Evolutionary conservation across 1,140 invertebrate species (phyloP).

Genomic region (Linepithema humile): DNA sequence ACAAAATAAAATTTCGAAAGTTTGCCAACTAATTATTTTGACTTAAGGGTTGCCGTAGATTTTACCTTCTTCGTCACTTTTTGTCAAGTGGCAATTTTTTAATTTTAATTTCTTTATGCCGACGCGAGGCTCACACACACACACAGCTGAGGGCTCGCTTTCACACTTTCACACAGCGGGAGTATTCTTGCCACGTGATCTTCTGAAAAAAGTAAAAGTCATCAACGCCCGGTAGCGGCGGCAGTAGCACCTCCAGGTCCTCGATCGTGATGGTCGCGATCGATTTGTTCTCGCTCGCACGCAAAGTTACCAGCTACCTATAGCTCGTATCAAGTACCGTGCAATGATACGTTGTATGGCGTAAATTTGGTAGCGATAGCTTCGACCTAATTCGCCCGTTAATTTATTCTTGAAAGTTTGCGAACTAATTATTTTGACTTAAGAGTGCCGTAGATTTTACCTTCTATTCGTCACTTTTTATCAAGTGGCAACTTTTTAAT

Average conservation of each 20-base stretch:
- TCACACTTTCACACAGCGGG: constrained; percentile 38
- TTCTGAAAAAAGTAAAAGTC: constrained; percentile 53
- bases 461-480: too few species aligned
- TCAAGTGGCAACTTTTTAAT: too few species aligned
- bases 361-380: constrained; percentile 40
- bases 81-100: not conserved
- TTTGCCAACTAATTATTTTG: not conserved
- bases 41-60: too few species aligned
- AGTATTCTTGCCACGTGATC: constrained; percentile 36
- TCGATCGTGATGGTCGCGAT: constrained; percentile 50
- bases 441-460: too few species aligned
- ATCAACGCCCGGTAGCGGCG: constrained; percentile 44
- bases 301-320: constrained; percentile 51
- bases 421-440: too few species aligned
- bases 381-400: not conserved
- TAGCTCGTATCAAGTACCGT: constrained; percentile 42
- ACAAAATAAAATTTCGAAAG: not conserved
- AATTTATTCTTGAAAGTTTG: too few species aligned
- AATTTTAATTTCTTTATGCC: not conserved
- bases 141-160: not conserved
- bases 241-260: constrained; percentile 36
- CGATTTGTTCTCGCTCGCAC: constrained; percentile 51
- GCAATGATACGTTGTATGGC: constrained; percentile 43
- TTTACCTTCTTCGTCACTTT: too few species aligned
- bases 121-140: not conserved